These are phyloP conservation scores for Lepus europaeus DNA, from an alignment of 2,113 vertebrate species.

Conservation along the genomic window DNA sequence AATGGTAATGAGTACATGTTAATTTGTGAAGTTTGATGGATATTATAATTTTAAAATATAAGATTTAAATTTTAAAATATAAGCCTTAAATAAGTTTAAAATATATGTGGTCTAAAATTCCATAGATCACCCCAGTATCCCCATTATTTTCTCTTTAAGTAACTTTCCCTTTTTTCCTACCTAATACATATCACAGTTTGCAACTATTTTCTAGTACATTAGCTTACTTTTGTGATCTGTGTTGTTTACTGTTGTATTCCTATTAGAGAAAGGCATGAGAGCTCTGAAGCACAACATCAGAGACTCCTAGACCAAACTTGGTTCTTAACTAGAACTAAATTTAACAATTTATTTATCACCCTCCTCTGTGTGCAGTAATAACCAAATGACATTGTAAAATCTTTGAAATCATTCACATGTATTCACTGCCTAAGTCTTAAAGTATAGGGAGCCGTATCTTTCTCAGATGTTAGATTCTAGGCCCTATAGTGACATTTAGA, in stretches of 20 bases:
- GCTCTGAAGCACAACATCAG: not conserved
- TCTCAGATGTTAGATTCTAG: not conserved
- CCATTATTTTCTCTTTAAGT: conserved; percentile 16
- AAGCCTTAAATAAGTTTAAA: not conserved
- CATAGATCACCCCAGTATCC: not conserved
- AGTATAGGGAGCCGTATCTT: not conserved
- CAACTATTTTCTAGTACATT: not conserved
- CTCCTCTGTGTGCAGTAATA: not conserved
- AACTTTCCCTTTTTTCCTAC: not conserved
- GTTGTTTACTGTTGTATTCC: conserved; percentile 14
- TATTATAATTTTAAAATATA: conserved; percentile 34
- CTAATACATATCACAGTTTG: not conserved
- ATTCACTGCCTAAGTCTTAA: not conserved
- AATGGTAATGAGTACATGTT: not conserved
- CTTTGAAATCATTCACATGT: not conserved
- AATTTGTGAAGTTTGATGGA: not conserved
- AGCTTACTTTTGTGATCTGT: not conserved
- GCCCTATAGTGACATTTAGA: not conserved
- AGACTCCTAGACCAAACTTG: conserved; percentile 24
- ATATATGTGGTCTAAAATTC: not conserved
- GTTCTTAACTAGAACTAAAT: not conserved
- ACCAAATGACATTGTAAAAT: not conserved
- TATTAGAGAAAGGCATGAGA: not conserved
- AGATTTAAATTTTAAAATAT: not conserved
- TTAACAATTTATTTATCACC: not conserved